These are phyloP conservation scores for Araneus ventricosus DNA, from an alignment of 1,140 invertebrate genomes.

Conservation along the genomic window DNA sequence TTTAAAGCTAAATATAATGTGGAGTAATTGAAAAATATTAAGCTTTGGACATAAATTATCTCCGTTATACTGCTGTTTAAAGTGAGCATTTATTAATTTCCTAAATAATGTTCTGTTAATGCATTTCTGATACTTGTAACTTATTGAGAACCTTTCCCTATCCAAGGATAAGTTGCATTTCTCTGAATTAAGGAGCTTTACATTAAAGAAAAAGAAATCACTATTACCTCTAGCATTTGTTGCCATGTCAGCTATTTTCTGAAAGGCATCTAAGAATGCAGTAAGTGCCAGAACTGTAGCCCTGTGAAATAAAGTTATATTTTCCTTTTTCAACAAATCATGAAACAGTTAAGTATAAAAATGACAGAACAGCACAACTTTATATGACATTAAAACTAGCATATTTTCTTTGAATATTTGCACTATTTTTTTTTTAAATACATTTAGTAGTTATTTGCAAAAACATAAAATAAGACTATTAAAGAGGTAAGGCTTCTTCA, in stretches of 20 bases:
- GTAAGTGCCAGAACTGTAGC: conserved; percentile 92
- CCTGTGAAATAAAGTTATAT: conserved; percentile 83
- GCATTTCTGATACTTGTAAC: too few species aligned
- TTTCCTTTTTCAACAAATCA: too few species aligned
- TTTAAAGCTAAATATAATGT: too few species aligned
- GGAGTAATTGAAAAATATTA: too few species aligned
- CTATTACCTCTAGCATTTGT: conserved; percentile 92
- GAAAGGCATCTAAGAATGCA: conserved; percentile 96
- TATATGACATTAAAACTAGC: not conserved
- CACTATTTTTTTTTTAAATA: not conserved
- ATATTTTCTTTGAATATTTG: not conserved
- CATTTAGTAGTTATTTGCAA: too few species aligned
- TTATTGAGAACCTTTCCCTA: too few species aligned
- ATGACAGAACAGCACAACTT: not conserved
- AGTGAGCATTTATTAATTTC: too few species aligned
- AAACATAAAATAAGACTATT: too few species aligned
- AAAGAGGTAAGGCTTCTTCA: too few species aligned
- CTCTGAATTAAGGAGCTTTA: not conserved
- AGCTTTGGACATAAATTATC: too few species aligned
- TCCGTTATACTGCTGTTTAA: too few species aligned
- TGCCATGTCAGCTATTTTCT: conserved; percentile 98
- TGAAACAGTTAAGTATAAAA: not conserved
- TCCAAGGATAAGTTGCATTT: not conserved
- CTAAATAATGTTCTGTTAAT: too few species aligned
- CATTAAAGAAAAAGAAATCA: not conserved